Evolutionary conservation across 2,888 invertebrate species (phyloP).

Genomic region (Elmis aenea): DNA sequence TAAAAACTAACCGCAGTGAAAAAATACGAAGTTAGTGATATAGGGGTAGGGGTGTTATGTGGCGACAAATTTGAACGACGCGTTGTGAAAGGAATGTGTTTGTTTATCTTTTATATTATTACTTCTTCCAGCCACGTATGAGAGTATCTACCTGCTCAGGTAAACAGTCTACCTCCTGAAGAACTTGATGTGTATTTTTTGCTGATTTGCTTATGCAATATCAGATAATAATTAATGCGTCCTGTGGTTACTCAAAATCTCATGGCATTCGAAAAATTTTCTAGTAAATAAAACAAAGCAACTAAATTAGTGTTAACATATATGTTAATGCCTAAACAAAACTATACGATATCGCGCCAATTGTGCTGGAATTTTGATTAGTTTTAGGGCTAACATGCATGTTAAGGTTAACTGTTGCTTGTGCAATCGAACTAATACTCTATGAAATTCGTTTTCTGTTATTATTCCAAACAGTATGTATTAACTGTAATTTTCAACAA

Average conservation of each 20-base stretch:
- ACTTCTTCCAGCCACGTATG: conserved; percentile 36
- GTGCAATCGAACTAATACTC: too few species aligned
- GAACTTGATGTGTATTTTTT: conserved; percentile 13
- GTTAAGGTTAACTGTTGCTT: too few species aligned
- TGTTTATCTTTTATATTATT: conserved; percentile 23
- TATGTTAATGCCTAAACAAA: background rate
- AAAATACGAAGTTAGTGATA: conserved; percentile 20
- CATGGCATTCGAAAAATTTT: too few species aligned
- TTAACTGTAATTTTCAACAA: too few species aligned
- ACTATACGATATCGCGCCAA: too few species aligned
- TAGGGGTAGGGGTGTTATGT: conserved; percentile 27
- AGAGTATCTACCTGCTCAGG: conserved; percentile 32
- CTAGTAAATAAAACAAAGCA: background rate
- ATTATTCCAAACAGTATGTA: too few species aligned
- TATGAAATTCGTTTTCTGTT: too few species aligned
- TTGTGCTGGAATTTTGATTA: too few species aligned
- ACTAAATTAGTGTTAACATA: background rate
- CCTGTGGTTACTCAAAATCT: background rate
- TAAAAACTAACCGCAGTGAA: conserved; percentile 24
- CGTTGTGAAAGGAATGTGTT: conserved; percentile 24
- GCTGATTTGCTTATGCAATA: too few species aligned
- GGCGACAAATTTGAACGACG: conserved; percentile 24
- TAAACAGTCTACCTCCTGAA: conserved; percentile 25
- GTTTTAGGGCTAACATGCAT: too few species aligned
- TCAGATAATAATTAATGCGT: conserved; percentile 18